A percentile compares a stretch with the other conserved stretches of the same genome.
These are phyloP conservation scores for Drosophila mimetica DNA, from an alignment of 2,888 invertebrate genomes.

Conservation along the genomic window DNA sequence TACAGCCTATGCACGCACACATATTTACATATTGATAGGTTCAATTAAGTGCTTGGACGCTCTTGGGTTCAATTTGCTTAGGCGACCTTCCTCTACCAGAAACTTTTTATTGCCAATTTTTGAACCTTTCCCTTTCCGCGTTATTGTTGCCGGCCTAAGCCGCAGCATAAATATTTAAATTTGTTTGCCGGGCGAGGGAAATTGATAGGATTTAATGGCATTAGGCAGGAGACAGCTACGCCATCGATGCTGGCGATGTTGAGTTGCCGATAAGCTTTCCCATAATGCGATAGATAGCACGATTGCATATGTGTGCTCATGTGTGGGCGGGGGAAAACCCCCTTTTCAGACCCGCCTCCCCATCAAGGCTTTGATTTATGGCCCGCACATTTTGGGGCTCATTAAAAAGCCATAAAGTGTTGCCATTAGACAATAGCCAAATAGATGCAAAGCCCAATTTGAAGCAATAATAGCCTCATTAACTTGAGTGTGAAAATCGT, in stretches of 20 bases:
- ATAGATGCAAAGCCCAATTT: conserved; percentile 18
- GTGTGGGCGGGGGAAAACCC: conserved; percentile 10
- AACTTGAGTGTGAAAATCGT: conserved; percentile 39
- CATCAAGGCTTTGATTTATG: conserved; percentile 59
- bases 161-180: conserved; percentile 72
- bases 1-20: not conserved
- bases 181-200: conserved; percentile 58
- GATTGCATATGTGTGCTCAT: conserved; percentile 17
- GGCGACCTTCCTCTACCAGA: conserved; percentile 1
- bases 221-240: conserved; percentile 52
- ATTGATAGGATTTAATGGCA: conserved; percentile 79
- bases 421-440: conserved; percentile 45
- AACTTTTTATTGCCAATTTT: conserved; percentile 68
- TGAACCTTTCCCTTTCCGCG: conserved; percentile 58
- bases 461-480: conserved; percentile 45
- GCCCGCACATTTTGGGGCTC: conserved; percentile 45
- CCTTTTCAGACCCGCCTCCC: too few species aligned
- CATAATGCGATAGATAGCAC: conserved; percentile 56
- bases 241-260: conserved; percentile 36
- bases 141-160: conserved; percentile 59
- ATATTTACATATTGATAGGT: conserved; percentile 64
- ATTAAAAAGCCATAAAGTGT: conserved; percentile 66
- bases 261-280: conserved; percentile 57
- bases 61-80: conserved; percentile 66
- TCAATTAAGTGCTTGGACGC: conserved; percentile 78